Conservation (phyloP, 2,888 invertebrate species). For the Xylota sylvarum region DNA sequence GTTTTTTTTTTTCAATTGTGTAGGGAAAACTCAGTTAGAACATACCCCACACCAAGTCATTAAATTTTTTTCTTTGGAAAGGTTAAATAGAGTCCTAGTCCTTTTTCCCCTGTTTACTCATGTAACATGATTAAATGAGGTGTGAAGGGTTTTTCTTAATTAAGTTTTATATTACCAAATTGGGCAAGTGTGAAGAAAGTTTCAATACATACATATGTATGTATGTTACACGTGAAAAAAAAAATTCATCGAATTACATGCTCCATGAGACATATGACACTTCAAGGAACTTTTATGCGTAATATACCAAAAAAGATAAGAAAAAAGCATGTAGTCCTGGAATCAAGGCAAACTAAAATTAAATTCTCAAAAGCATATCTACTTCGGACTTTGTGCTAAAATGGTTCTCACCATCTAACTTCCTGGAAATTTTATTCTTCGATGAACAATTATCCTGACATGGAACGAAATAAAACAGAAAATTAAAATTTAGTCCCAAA, state of each 20-base stretch:
- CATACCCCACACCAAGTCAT: too few species aligned
- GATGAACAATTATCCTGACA: background rate
- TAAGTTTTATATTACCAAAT: constrained; percentile 1
- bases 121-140: background rate
- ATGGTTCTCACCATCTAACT: background rate
- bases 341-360: background rate
- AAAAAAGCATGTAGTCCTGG: background rate
- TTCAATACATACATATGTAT: background rate
- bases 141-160: background rate
- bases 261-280: constrained; percentile 7
- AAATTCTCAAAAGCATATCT: background rate
- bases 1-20: too few species aligned
- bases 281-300: constrained; percentile 2
- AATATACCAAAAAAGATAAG: background rate
- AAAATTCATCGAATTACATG: constrained; percentile 9
- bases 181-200: background rate
- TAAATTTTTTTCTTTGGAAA: too few species aligned
- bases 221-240: background rate
- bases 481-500: background rate
- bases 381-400: background rate
- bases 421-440: constrained; percentile 12
- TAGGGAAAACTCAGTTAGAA: too few species aligned
- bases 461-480: background rate
- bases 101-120: background rate
- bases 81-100: background rate